Evolutionary conservation across 2,797 vertebrate genomes (phyloP).

Genomic region (Ctenochaetus hawaiiensis): DNA sequence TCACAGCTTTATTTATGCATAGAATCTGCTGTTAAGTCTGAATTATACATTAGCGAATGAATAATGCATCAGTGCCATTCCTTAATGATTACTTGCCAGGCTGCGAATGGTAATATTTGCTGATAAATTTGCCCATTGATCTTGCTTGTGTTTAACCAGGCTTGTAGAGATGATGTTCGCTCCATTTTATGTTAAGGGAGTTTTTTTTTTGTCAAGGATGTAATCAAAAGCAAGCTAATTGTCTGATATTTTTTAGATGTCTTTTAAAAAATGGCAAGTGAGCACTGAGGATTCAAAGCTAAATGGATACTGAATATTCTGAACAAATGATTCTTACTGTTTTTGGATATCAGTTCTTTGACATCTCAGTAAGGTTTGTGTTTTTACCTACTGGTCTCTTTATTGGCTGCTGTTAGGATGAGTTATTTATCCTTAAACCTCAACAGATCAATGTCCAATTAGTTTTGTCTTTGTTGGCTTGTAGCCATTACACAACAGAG

Average conservation of each 20-base stretch:
- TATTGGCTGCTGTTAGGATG: conserved; percentile 39
- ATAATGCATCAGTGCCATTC: conserved; percentile 86
- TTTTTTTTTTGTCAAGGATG: conserved; percentile 39
- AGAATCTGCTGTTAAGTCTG: conserved; percentile 88
- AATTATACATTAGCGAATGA: conserved; percentile 88
- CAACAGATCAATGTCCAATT: conserved; percentile 76
- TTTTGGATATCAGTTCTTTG: conserved; percentile 23
- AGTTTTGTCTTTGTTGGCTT: conserved; percentile 63
- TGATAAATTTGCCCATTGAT: conserved; percentile 88
- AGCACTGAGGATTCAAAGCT: conserved; percentile 34
- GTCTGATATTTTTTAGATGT: conserved; percentile 33
- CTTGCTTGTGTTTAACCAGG: conserved; percentile 79
- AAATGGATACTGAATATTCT: conserved; percentile 38
- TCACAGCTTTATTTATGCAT: conserved; percentile 89
- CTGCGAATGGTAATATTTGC: conserved; percentile 85
- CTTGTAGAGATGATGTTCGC: conserved; percentile 64
- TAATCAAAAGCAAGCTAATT: conserved; percentile 66
- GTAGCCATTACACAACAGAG: conserved; percentile 37
- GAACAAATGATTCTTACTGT: background rate
- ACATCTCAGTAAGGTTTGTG: conserved; percentile 10
- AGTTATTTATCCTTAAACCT: conserved; percentile 65
- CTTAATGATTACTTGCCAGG: conserved; percentile 87
- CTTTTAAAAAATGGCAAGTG: conserved; percentile 52
- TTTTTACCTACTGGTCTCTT: conserved; percentile 41
- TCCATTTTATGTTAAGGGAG: conserved; percentile 51